These are phyloP conservation scores for Drosophila repleta DNA, from an alignment of 1,140 invertebrate genomes.

Conservation along the genomic window DNA sequence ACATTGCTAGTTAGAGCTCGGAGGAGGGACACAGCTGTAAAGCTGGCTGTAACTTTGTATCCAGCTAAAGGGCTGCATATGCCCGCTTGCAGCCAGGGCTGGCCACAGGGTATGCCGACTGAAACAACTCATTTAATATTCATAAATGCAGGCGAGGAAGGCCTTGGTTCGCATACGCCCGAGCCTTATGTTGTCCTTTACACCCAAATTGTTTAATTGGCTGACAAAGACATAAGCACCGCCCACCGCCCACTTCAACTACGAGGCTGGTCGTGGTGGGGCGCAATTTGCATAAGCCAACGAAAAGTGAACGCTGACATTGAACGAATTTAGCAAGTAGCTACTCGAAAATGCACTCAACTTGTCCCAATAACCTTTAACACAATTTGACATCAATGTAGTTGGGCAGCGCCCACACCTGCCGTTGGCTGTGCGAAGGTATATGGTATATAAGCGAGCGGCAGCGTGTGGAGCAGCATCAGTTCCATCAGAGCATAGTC, in stretches of 20 bases:
- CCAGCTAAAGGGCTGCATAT: background rate
- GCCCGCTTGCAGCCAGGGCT: background rate
- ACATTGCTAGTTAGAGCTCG: background rate
- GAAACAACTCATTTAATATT: conserved; percentile 71
- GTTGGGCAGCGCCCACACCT: conserved; percentile 25
- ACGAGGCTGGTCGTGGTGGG: background rate
- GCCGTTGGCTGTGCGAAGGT: background rate
- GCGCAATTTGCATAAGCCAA: conserved; percentile 74
- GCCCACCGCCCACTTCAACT: background rate
- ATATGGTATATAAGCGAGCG: conserved; percentile 65
- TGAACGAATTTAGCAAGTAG: conserved; percentile 72
- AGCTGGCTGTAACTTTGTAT: too few species aligned
- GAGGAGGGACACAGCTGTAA: background rate
- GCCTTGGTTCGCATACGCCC: conserved; percentile 47
- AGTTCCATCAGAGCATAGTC: conserved; percentile 48
- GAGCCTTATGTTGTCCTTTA: conserved; percentile 49
- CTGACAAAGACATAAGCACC: conserved; percentile 54
- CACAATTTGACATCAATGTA: conserved; percentile 62
- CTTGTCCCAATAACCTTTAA: conserved; percentile 58
- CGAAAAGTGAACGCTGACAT: conserved; percentile 67
- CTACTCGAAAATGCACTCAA: conserved; percentile 70
- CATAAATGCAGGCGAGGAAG: conserved; percentile 63
- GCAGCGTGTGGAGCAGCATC: conserved; percentile 35
- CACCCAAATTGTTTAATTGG: conserved; percentile 80
- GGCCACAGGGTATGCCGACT: conserved; percentile 16